Base-by-base conservation (phyloP, 2,888 invertebrate species). In the Arge pagana region DNA sequence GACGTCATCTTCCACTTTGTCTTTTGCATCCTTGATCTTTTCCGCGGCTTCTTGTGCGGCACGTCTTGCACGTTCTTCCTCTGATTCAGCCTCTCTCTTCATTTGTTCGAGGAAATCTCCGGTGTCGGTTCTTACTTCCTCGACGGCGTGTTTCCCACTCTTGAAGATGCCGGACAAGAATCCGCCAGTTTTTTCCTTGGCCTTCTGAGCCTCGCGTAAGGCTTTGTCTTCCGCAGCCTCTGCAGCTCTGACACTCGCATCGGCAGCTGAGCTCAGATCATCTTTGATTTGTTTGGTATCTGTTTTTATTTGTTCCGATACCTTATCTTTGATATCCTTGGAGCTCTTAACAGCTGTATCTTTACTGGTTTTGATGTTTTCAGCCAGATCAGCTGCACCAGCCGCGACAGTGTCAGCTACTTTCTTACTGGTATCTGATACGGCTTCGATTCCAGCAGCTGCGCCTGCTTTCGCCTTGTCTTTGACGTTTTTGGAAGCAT, bases 361-460 rank as follows among this genome's bases (percentile, higher is more conserved):
- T 43, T 80, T 73, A 67, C 80, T 79, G 37, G 80, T 79, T 64
- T 80, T 77, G 50, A 80, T 72, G 67, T 77, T 77, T 59, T 79
- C 76, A 50, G 78, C 74, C 1, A 79, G 74, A 60, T 80, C 62
- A 65, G 78, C 79, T 11, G 80, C 71, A 1, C 80, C 80, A n/a
- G 79, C 77, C 53, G 80, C 81, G 69, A 80, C 81, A 28, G 80
- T 79, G 0, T 80, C 70, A 18, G 80, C 80, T 67, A 80, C 81
- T 66, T 80, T 80, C 66, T 78, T 80, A 50, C 19, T 19, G n/a
- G 28, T 19, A 19, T 42, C 30, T 1, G 31, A 7, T 3, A 19
- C 19, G 6, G 36, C 39, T 11, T 54, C 52, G 4, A 33, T 42
- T 10, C 51, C 53, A 40, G 49, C 35, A 1, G 26, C 21, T 19